phyloP scores from a whole-genome alignment of 2,888 invertebrate genomes.

The Geophilus truncorum region DNA sequence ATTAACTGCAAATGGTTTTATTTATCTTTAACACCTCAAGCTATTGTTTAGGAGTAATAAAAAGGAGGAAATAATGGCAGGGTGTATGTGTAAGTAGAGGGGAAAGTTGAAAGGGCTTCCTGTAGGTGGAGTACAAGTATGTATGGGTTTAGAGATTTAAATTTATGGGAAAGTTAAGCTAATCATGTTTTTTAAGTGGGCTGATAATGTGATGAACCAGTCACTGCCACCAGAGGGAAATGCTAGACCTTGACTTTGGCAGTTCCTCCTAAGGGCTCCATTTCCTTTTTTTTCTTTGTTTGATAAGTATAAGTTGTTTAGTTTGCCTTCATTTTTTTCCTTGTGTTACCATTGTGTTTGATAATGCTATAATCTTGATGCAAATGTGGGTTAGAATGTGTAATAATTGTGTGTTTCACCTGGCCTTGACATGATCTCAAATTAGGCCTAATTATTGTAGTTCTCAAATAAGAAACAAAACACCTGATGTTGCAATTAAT shows the following conservation, averaged over 20 bases:
- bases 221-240: too few species aligned
- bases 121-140: neutral
- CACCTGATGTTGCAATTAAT: neutral
- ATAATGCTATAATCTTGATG: neutral
- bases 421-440: neutral
- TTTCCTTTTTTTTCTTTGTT: neutral
- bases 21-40: neutral
- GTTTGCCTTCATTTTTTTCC: neutral
- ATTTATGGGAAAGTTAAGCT: neutral
- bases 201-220: too few species aligned
- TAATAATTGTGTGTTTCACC: neutral
- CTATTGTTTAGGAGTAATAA: neutral
- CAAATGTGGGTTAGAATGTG: neutral
- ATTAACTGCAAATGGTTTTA: too few species aligned
- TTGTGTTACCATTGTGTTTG: neutral
- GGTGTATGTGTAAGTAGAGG: neutral
- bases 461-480: neutral
- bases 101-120: conserved; percentile 3
- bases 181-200: neutral
- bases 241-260: neutral
- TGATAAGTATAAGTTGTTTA: neutral
- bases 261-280: too few species aligned
- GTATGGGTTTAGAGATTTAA: neutral
- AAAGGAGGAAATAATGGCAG: neutral
- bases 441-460: neutral